Conservation (phyloP, 2,113 vertebrate genomes). For the Paramisgurnus dabryanus region DNA sequence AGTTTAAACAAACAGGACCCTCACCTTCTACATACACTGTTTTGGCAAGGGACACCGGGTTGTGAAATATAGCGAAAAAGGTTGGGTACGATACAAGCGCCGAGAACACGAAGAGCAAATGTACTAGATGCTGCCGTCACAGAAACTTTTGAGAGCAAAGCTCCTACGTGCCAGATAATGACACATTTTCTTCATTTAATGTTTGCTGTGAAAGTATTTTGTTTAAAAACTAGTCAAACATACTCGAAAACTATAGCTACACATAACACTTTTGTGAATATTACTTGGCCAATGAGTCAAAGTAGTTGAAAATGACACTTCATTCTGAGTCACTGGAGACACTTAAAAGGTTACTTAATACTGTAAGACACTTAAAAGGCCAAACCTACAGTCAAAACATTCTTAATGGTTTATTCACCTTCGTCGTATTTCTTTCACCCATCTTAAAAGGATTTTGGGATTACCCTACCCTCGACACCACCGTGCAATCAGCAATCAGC, state of each 20-base stretch:
- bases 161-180: background rate
- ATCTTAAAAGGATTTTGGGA: background rate
- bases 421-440: background rate
- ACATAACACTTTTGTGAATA: background rate
- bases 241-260: background rate
- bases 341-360: slow-evolving; percentile 38
- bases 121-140: background rate
- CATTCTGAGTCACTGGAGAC: slow-evolving; percentile 23
- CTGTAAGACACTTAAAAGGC: slow-evolving; percentile 21
- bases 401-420: slow-evolving; percentile 19
- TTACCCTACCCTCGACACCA: background rate
- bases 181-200: background rate
- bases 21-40: slow-evolving; percentile 49
- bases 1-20: slow-evolving; percentile 56
- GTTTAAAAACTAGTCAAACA: slow-evolving; percentile 15
- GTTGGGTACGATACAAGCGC: background rate
- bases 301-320: slow-evolving; percentile 28
- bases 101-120: background rate
- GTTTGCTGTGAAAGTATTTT: background rate
- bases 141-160: background rate
- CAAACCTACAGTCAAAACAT: slow-evolving; percentile 28
- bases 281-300: background rate
- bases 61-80: background rate
- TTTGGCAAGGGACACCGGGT: slow-evolving; percentile 53
- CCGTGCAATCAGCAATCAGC: background rate